These are phyloP conservation scores for Geotrupes spiniger DNA, from an alignment of 2,888 invertebrate species.

Conservation along the genomic window DNA sequence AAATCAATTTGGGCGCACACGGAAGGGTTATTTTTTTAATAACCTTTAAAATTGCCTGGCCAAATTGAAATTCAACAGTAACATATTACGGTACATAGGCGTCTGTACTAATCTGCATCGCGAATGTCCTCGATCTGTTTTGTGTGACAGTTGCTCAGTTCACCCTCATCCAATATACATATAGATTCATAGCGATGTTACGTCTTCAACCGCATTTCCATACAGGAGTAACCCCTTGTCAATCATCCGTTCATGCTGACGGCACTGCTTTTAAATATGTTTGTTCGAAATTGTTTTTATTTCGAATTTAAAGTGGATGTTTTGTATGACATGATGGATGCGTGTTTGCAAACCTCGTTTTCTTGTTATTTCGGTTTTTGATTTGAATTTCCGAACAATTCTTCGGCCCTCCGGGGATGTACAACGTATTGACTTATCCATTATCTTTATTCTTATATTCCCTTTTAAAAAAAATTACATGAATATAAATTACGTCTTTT, in stretches of 20 bases:
- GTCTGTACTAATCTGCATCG: slow-evolving; percentile 40
- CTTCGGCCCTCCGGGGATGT: slow-evolving; percentile 11
- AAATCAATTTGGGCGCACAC: too few relatives aligned
- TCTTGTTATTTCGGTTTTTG: slow-evolving; percentile 48
- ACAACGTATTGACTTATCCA: slow-evolving; percentile 1
- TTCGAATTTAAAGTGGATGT: slow-evolving; percentile 51
- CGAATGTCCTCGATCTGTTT: slow-evolving; percentile 41
- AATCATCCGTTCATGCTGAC: slow-evolving; percentile 46
- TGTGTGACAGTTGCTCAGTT: slow-evolving; percentile 42
- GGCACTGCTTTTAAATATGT: slow-evolving; percentile 51
- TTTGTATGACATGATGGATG: slow-evolving; percentile 49
- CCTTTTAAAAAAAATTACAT: too few relatives aligned
- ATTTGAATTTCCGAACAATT: slow-evolving; percentile 41
- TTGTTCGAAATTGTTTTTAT: slow-evolving; percentile 52
- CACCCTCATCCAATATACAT: slow-evolving; percentile 43
- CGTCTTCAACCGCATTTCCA: slow-evolving; percentile 43
- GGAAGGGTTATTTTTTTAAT: too few relatives aligned
- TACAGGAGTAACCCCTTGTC: slow-evolving; percentile 46
- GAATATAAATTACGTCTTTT: too few relatives aligned
- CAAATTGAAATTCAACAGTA: slow-evolving; percentile 29
- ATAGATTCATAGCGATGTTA: slow-evolving; percentile 45
- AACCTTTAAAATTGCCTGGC: slow-evolving; percentile 4
- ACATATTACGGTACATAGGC: slow-evolving; percentile 28
- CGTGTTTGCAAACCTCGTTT: slow-evolving; percentile 46
- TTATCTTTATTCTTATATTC: background rate